A percentile compares a stretch with the other conserved stretches of the same genome.
Evolutionary conservation across 2,797 vertebrate species (phyloP).

Genomic region (Garrulus glandarius): DNA sequence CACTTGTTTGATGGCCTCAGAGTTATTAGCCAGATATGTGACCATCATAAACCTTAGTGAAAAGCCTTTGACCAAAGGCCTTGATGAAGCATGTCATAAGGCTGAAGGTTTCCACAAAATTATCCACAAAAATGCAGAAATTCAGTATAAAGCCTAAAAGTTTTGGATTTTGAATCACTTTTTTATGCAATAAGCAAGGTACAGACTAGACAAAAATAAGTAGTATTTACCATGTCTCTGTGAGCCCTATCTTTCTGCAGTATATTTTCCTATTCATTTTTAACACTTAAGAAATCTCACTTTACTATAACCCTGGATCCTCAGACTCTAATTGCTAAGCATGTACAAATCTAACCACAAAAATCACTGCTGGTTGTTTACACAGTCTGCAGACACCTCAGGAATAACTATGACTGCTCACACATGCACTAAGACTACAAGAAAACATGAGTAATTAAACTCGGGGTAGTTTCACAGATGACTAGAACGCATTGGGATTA

Average conservation of each 20-base stretch:
- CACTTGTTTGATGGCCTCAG: background rate
- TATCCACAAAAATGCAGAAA: background rate
- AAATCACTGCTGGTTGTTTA: constrained; percentile 16
- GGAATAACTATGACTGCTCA: background rate
- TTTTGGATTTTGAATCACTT: background rate
- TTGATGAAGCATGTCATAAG: background rate
- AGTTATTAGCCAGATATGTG: background rate
- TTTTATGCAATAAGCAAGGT: background rate
- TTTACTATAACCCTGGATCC: background rate
- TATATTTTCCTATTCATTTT: background rate
- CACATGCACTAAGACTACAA: background rate
- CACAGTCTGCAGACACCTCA: background rate
- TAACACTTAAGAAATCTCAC: background rate
- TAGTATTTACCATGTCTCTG: background rate
- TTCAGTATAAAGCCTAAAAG: background rate
- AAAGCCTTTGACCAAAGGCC: background rate
- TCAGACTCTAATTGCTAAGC: background rate
- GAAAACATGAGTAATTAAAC: constrained; percentile 8
- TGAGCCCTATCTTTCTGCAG: background rate
- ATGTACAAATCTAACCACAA: background rate
- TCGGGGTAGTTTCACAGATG: background rate
- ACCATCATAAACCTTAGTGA: background rate
- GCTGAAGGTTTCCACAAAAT: background rate
- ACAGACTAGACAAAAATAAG: background rate
- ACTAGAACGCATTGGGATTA: background rate